A percentile compares a stretch with the other conserved stretches of the same genome.
These are phyloP conservation scores for Platysteira castanea DNA, from an alignment of 2,113 vertebrate genomes.

Conservation along the genomic window DNA sequence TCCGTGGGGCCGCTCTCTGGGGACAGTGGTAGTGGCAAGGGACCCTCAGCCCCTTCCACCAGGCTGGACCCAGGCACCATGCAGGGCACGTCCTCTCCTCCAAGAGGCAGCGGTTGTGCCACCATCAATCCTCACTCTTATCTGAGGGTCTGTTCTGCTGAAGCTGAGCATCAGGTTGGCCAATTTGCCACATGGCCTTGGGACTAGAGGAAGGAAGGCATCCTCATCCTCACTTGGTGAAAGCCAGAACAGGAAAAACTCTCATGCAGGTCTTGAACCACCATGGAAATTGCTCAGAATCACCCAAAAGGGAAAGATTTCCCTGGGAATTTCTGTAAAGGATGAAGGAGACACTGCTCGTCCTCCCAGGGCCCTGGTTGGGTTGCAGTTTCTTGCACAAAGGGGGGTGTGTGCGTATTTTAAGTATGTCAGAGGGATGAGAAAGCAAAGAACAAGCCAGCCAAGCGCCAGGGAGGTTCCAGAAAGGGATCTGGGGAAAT, in stretches of 20 bases:
- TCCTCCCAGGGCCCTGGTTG: background rate
- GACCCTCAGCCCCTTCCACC: background rate
- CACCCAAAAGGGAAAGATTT: background rate
- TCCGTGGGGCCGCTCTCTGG: fast-evolving
- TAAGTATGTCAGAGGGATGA: background rate
- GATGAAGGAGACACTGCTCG: background rate
- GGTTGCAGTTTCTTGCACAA: background rate
- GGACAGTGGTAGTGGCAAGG: background rate
- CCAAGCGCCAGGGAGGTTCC: background rate
- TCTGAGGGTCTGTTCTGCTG: background rate
- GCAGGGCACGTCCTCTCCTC: background rate
- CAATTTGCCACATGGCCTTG: fast-evolving
- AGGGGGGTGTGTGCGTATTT: fast-evolving
- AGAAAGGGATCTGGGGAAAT: background rate
- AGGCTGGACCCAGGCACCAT: background rate
- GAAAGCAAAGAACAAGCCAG: background rate
- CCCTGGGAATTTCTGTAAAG: background rate
- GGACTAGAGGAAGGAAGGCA: background rate
- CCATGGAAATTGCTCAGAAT: background rate
- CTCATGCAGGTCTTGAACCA: background rate
- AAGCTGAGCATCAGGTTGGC: background rate
- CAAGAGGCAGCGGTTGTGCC: background rate
- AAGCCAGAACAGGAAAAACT: background rate
- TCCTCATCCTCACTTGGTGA: background rate
- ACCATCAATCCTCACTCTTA: background rate